phyloP scores from a whole-genome alignment of 2,113 vertebrate species.

The Cyanistes caeruleus region DNA sequence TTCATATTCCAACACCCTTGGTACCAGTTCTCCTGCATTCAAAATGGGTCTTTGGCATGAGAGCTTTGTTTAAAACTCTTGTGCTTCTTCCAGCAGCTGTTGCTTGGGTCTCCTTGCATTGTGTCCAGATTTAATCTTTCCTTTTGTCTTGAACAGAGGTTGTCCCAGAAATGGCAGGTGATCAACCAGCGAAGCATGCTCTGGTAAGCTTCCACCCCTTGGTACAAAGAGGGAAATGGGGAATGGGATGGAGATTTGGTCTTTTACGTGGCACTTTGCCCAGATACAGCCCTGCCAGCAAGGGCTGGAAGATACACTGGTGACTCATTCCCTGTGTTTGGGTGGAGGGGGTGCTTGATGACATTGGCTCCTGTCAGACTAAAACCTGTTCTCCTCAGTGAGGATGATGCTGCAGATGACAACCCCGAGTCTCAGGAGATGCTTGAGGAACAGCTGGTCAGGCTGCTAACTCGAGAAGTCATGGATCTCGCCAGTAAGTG shows the following conservation, averaged over 20 bases:
- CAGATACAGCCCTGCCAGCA: not conserved
- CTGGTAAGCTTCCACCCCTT: constrained; percentile 77
- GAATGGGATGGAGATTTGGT: not conserved
- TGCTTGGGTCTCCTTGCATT: not conserved
- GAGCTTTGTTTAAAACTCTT: not conserved
- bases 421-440: constrained; percentile 93
- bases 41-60: not conserved
- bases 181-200: constrained; percentile 88
- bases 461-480: constrained; percentile 90
- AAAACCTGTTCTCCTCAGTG: constrained; percentile 56
- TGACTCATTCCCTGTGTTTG: not conserved
- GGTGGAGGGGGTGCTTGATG: not conserved
- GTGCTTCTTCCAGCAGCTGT: not conserved
- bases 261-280: not conserved
- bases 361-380: not conserved
- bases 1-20: not conserved
- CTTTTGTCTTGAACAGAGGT: constrained; percentile 79
- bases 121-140: not conserved
- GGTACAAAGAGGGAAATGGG: not conserved
- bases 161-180: constrained; percentile 90
- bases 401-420: constrained; percentile 84
- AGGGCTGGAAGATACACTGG: not conserved
- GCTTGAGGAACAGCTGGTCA: constrained; percentile 91
- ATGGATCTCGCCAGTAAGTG: constrained; percentile 94
- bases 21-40: not conserved